These are phyloP conservation scores for Chloebia gouldiae DNA, from an alignment of 2,113 vertebrate genomes.

Conservation along the genomic window DNA sequence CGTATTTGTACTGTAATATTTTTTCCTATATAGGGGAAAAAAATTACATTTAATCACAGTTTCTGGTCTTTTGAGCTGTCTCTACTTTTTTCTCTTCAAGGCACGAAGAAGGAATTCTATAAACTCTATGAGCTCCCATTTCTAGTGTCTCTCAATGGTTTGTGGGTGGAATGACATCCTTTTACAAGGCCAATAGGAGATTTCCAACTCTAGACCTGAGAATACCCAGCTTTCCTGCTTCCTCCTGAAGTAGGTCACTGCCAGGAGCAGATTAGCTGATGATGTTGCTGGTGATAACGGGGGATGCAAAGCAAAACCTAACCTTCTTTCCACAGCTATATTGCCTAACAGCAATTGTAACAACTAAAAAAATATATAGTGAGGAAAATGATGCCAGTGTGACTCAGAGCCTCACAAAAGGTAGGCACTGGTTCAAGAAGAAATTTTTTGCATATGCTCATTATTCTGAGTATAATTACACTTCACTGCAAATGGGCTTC, in stretches of 20 bases:
- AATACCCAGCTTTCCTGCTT: not conserved
- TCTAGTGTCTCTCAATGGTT: not conserved
- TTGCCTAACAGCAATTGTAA: not conserved
- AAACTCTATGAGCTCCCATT: not conserved
- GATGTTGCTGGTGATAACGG: not conserved
- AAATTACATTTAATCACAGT: not conserved
- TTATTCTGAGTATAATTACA: constrained; percentile 25
- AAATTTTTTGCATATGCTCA: not conserved
- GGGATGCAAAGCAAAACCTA: not conserved
- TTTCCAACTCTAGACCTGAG: not conserved
- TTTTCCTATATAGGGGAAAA: not conserved
- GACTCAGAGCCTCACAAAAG: constrained; percentile 3
- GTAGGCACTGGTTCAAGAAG: not conserved
- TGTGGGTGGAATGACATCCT: not conserved
- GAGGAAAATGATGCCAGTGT: not conserved
- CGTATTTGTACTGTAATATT: not conserved
- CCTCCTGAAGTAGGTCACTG: not conserved
- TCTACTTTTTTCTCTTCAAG: not conserved
- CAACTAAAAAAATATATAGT: not conserved
- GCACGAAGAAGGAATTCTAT: not conserved
- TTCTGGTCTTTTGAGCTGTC: not conserved
- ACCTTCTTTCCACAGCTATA: not conserved
- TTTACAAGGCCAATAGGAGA: not conserved
- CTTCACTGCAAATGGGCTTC: constrained; percentile 11
- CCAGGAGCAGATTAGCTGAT: not conserved